Percentiles rank a stretch among this genome's conserved stretches.
Evolutionary conservation across 1,140 invertebrate genomes (phyloP).

Genomic region (Acromyrmex heyeri): DNA sequence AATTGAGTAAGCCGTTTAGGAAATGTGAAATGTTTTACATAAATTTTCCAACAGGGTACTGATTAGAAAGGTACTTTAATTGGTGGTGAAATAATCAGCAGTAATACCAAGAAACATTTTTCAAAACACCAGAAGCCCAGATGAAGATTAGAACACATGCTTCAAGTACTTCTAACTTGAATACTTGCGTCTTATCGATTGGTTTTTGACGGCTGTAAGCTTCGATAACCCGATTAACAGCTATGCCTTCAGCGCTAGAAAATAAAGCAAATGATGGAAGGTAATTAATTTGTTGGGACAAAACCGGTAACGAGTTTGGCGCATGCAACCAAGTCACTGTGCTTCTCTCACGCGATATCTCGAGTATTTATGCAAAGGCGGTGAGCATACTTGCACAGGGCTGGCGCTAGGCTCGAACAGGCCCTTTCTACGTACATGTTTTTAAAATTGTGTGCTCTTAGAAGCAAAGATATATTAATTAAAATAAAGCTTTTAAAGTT

Average conservation of each 20-base stretch:
- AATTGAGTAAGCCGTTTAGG: too few relatives aligned
- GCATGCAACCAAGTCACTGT: conserved; percentile 75
- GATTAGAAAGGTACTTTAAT: neutral
- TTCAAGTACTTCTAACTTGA: neutral
- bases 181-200: neutral
- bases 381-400: conserved; percentile 16
- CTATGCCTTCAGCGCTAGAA: conserved; percentile 34
- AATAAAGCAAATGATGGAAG: conserved; percentile 70
- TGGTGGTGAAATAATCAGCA: neutral
- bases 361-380: conserved; percentile 71
- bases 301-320: conserved; percentile 81
- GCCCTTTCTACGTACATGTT: neutral
- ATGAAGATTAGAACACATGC: neutral
- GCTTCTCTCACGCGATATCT: conserved; percentile 79
- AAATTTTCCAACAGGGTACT: too few relatives aligned
- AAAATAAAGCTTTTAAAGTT: neutral
- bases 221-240: conserved; percentile 19
- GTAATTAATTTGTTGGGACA: conserved; percentile 83
- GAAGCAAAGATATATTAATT: neutral
- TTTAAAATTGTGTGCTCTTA: neutral
- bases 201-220: neutral
- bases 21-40: too few relatives aligned
- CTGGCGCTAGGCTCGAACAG: neutral
- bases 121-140: neutral
- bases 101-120: neutral